phyloP scores from a whole-genome alignment of 2,888 invertebrate species.

The Odontomyia ornata region DNA sequence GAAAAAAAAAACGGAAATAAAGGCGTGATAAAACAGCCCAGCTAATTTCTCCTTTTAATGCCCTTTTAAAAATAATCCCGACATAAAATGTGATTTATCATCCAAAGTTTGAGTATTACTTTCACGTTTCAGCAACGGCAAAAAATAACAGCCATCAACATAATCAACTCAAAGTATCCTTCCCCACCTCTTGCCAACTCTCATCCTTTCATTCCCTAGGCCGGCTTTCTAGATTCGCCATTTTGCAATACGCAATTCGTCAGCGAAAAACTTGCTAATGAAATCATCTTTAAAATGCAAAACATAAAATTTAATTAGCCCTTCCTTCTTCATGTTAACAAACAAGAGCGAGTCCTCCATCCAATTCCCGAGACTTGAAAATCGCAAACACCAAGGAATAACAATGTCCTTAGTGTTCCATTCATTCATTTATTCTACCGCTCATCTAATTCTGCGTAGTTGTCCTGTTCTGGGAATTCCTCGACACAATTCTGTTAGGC shows the following conservation, averaged over 20 bases:
- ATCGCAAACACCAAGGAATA: background rate
- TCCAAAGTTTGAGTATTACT: background rate
- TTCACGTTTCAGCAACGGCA: background rate
- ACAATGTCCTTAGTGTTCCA: background rate
- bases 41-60: no score
- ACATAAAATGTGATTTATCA: background rate
- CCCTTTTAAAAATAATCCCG: no score
- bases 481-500: background rate
- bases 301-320: constrained; percentile 21
- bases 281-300: constrained; percentile 31
- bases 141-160: background rate
- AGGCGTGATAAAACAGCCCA: no score
- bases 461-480: background rate
- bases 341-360: no score
- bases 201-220: background rate
- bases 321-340: background rate
- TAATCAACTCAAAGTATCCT: background rate
- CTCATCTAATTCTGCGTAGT: background rate
- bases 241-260: constrained; percentile 17
- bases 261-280: constrained; percentile 2
- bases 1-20: no score
- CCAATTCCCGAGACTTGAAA: no score
- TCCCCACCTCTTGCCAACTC: background rate
- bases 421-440: background rate
- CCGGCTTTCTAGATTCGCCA: background rate